Base-by-base conservation (phyloP, 2,113 vertebrate species). In the Spilogale gracilis region DNA sequence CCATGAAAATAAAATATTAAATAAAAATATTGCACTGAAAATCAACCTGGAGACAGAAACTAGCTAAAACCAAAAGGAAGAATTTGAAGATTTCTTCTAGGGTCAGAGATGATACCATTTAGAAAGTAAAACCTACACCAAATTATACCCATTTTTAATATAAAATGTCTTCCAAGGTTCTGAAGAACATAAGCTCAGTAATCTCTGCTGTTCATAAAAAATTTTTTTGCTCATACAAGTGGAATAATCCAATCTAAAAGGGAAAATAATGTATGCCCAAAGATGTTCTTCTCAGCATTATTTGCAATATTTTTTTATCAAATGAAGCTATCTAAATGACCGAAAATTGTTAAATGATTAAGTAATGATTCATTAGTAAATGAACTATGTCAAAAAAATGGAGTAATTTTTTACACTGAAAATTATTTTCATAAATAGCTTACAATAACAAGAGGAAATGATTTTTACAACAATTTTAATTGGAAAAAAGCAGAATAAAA, bases 1-100 rank as follows among this genome's bases (percentile, higher is more conserved):
- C 54, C 86, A 88, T 79, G 74, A 80, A 96, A 96, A 92, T 86
- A 76, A 94, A 94, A 82, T 79, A 80, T 67, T 93, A 92, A 90
- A 97, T 73, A 78, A 95, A 96, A 86, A 90, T 45, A 95, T 82
- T 88, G 32, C 48, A 79, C 45, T 79, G 32, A 54, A 88, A 91
- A 79, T 87, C 54, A 69, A 21, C 69, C 87, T 67, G 91, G 82
- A 92, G 45, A 88, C 7, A 91, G 4, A 93, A 74, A 84, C 32
- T 27, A 88, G 56, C 25, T 80, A 61, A 32, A 84, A 79, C 23
- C 13, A 79, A 95, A 82, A 83, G 32, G 25, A 87, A 67, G 78
- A 91, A 79, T 32, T 81, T 88, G 25, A 87, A 84, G 56, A 25
- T 27, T n/a, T 84, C 25, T 21, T 88, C 67, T 58, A 91, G 86